These are phyloP conservation scores for Drosophila antonietae DNA, from an alignment of 2,888 invertebrate genomes.

Conservation along the genomic window DNA sequence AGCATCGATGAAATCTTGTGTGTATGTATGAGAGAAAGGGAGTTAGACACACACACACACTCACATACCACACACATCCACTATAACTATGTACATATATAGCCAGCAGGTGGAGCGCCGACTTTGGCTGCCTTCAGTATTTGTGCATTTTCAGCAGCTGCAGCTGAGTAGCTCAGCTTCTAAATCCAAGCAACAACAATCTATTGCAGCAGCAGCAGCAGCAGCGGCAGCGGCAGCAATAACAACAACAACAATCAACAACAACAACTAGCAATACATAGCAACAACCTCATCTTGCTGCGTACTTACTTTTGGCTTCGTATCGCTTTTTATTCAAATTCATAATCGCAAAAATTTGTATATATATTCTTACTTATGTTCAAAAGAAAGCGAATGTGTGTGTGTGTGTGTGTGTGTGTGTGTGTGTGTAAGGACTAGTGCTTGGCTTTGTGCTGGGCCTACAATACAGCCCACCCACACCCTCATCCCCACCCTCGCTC, in stretches of 20 bases:
- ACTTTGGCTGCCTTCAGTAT: conserved; percentile 17
- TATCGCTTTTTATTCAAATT: conserved; percentile 83
- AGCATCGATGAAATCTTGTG: conserved; percentile 1
- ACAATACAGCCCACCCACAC: conserved; percentile 40
- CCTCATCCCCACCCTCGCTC: neutral
- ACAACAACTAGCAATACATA: conserved; percentile 7
- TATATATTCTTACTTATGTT: conserved; percentile 76
- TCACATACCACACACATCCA: neutral
- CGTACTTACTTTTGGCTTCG: conserved; percentile 73
- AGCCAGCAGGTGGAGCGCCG: conserved; percentile 4
- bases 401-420: conserved; percentile 13
- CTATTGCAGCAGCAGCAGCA: conserved; percentile 2
- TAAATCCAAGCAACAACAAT: conserved; percentile 8
- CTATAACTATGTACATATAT: conserved; percentile 29
- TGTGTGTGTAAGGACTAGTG: conserved; percentile 55
- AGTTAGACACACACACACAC: neutral
- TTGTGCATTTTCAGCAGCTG: neutral
- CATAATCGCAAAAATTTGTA: conserved; percentile 82
- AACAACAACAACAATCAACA: conserved; percentile 7
- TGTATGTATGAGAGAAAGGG: neutral
- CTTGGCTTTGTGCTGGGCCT: conserved; percentile 72
- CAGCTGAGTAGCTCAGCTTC: conserved; percentile 6
- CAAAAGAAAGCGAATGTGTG: conserved; percentile 55
- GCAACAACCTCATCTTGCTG: conserved; percentile 28
- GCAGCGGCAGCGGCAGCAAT: conserved; percentile 4